phyloP scores from a whole-genome alignment of 2,888 invertebrate species.

The Synanthedon andrenaeformis region DNA sequence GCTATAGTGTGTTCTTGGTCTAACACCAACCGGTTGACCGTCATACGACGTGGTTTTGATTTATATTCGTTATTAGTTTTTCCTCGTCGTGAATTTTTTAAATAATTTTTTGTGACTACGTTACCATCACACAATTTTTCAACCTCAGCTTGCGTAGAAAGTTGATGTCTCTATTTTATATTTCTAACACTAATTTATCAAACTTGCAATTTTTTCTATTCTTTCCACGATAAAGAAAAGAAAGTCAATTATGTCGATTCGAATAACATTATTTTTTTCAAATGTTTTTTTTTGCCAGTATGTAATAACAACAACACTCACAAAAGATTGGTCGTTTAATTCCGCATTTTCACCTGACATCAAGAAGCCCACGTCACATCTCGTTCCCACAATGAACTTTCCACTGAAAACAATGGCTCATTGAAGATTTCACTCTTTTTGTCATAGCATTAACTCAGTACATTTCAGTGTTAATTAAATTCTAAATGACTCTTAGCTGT shows the following conservation, averaged over 20 bases:
- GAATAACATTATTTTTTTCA: no score
- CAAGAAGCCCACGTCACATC: constrained; percentile 20
- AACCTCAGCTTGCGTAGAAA: no score
- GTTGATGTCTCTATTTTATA: no score
- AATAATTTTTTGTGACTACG: no score
- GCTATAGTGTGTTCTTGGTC: constrained; percentile 13
- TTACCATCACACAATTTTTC: no score
- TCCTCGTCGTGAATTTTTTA: no score
- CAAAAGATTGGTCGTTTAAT: constrained; percentile 15
- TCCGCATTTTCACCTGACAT: constrained; percentile 44
- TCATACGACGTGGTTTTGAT: not conserved
- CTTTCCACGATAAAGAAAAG: no score
- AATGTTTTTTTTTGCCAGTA: no score
- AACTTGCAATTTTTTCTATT: no score
- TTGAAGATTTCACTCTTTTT: constrained; percentile 66
- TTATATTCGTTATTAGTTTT: not conserved
- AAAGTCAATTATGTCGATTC: no score
- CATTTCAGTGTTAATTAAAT: constrained; percentile 42
- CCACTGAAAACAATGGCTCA: constrained; percentile 51
- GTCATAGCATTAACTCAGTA: constrained; percentile 37
- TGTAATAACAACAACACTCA: not conserved
- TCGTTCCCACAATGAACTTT: constrained; percentile 59
- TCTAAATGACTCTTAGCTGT: constrained; percentile 25
- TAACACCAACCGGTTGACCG: not conserved
- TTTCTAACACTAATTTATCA: no score